Evolutionary conservation across 1,140 invertebrate genomes (phyloP).

Genomic region (Gryon sp.): DNA sequence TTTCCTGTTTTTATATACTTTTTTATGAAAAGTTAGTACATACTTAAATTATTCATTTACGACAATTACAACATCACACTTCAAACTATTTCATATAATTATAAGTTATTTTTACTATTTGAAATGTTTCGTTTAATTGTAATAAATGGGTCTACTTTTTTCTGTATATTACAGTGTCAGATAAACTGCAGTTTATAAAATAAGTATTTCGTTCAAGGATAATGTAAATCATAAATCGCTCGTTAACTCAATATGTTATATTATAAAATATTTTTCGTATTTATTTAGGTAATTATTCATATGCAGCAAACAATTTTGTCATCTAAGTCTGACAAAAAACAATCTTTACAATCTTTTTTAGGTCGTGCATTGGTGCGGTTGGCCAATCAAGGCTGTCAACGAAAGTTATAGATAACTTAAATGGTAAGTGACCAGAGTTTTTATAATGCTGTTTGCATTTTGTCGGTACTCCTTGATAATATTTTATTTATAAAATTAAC

Average conservation of each 20-base stretch:
- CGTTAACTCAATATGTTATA: neutral
- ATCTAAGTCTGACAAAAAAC: conserved; percentile 1
- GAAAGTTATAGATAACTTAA: conserved; percentile 47
- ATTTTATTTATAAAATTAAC: conserved; percentile 16
- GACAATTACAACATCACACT: conserved; percentile 2
- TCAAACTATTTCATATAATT: conserved; percentile 3
- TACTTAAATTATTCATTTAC: too few relatives aligned
- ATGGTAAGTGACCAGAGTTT: conserved; percentile 38
- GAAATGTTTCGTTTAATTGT: neutral
- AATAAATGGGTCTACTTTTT: neutral
- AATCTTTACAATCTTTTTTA: conserved; percentile 24
- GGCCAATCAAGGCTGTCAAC: conserved; percentile 40
- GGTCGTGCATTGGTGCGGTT: conserved; percentile 20
- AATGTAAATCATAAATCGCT: neutral
- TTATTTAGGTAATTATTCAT: conserved; percentile 2
- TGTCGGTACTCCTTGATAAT: conserved; percentile 22
- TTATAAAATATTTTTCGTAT: neutral
- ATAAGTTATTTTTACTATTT: neutral
- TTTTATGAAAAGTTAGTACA: too few relatives aligned
- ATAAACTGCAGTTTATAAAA: neutral
- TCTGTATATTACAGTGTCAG: neutral
- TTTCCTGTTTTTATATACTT: neutral
- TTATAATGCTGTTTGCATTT: conserved; percentile 29
- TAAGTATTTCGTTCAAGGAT: neutral
- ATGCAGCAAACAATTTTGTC: neutral